phyloP scores from a whole-genome alignment of 2,113 vertebrate species.

The Amphiprion percula region DNA sequence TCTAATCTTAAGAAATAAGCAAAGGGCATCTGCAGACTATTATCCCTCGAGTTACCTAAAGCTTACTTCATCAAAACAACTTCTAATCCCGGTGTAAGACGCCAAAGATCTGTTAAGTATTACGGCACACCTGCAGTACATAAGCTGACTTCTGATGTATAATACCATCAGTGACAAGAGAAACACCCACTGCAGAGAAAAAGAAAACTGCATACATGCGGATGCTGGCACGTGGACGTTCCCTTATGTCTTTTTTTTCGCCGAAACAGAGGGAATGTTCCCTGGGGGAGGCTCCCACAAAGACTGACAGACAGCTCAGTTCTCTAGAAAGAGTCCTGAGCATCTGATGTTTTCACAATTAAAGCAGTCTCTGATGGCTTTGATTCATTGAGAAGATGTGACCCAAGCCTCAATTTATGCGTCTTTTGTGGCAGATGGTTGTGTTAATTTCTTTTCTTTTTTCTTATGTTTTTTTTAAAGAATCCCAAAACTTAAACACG shows the following conservation, averaged over 20 bases:
- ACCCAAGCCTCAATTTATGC: constrained; percentile 20
- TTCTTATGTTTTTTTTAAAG: neutral
- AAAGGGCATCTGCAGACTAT: constrained; percentile 49
- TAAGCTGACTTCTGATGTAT: constrained; percentile 67
- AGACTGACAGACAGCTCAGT: constrained; percentile 50
- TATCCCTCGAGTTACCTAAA: constrained; percentile 51
- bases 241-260: constrained; percentile 57
- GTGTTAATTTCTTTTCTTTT: neutral
- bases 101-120: constrained; percentile 57
- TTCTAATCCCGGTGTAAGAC: constrained; percentile 75
- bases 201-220: constrained; percentile 32
- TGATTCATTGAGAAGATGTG: constrained; percentile 37
- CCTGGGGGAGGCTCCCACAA: constrained; percentile 18
- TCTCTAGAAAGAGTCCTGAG: constrained; percentile 29
- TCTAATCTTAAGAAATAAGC: constrained; percentile 56
- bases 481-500: neutral
- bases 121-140: constrained; percentile 70
- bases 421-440: constrained; percentile 32
- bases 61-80: constrained; percentile 70
- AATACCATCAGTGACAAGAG: constrained; percentile 53
- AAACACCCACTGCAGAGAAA: constrained; percentile 52
- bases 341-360: constrained; percentile 50
- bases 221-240: constrained; percentile 43
- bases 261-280: constrained; percentile 29
- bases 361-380: constrained; percentile 35